A percentile compares a stretch with the other conserved stretches of the same genome.
Evolutionary conservation across 2,113 vertebrate genomes (phyloP).

Genomic region (Ifrita kowaldi): DNA sequence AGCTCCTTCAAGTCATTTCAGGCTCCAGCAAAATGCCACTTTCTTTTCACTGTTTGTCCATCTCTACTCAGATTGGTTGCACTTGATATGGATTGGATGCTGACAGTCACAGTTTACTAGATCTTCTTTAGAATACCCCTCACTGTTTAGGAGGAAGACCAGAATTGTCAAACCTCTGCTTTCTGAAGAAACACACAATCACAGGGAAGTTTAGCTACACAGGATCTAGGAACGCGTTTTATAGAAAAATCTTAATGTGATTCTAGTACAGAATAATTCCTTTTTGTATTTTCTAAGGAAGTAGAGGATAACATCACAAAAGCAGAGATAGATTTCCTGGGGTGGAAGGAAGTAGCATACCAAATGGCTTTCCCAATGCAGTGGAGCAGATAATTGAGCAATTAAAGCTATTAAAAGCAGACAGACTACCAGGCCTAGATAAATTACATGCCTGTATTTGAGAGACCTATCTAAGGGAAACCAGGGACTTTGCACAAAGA

Average conservation of each 20-base stretch:
- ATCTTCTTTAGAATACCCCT: not conserved
- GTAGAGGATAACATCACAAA: not conserved
- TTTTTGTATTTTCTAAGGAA: not conserved
- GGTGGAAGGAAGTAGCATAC: not conserved
- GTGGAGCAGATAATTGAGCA: conserved; percentile 20
- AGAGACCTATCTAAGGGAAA: not conserved
- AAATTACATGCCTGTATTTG: not conserved
- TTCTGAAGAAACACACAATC: not conserved
- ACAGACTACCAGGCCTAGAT: not conserved
- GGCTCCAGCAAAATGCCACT: not conserved
- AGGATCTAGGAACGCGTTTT: not conserved
- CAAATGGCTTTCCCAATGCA: conserved; percentile 2
- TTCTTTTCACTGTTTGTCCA: not conserved
- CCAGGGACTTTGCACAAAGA: not conserved
- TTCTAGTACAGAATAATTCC: not conserved
- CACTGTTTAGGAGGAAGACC: not conserved
- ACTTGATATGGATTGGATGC: not conserved
- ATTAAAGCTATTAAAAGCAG: conserved; percentile 13
- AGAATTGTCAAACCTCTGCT: not conserved
- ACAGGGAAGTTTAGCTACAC: not conserved
- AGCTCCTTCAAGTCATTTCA: not conserved
- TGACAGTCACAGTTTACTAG: not conserved
- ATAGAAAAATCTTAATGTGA: not conserved
- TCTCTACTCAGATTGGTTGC: not conserved
- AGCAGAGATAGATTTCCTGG: not conserved